Conservation (phyloP, 2,113 vertebrate genomes). For the Xiphophorus maculatus region DNA sequence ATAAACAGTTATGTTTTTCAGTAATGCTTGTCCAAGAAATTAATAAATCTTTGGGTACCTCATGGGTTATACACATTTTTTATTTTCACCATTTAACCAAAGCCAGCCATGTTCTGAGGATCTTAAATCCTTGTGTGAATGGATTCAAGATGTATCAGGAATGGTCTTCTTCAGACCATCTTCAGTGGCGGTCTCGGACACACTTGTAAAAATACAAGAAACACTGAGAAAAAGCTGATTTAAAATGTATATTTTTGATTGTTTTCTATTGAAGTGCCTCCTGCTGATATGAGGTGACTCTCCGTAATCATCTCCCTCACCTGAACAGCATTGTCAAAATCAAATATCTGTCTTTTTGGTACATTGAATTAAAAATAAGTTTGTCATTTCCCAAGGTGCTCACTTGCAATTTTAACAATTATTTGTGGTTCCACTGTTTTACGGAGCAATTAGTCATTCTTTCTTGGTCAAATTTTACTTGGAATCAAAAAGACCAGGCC, state of each 20-base stretch:
- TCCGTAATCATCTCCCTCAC: too few relatives aligned
- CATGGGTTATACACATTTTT: not conserved
- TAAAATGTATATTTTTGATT: too few relatives aligned
- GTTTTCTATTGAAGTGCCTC: too few relatives aligned
- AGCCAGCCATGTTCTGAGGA: not conserved
- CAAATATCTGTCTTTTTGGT: not conserved
- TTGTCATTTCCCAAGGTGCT: not conserved
- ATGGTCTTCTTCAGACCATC: not conserved
- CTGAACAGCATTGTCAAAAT: not conserved
- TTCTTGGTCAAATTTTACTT: not conserved
- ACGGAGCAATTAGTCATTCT: too few relatives aligned
- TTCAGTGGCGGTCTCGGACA: not conserved
- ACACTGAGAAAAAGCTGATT: too few relatives aligned
- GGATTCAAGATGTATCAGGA: not conserved
- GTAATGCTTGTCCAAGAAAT: not conserved
- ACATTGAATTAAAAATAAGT: not conserved
- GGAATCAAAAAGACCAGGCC: not conserved
- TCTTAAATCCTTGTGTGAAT: not conserved
- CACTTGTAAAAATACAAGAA: too few relatives aligned
- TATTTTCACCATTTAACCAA: not conserved
- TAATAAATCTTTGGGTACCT: not conserved
- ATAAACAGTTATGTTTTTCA: not conserved
- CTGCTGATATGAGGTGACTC: too few relatives aligned
- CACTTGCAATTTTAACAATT: too few relatives aligned
- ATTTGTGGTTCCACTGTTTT: too few relatives aligned